Percentiles rank a stretch among this genome's conserved stretches.
These are phyloP conservation scores for Tortrix viridana DNA, from an alignment of 2,888 invertebrate species.

Conservation along the genomic window DNA sequence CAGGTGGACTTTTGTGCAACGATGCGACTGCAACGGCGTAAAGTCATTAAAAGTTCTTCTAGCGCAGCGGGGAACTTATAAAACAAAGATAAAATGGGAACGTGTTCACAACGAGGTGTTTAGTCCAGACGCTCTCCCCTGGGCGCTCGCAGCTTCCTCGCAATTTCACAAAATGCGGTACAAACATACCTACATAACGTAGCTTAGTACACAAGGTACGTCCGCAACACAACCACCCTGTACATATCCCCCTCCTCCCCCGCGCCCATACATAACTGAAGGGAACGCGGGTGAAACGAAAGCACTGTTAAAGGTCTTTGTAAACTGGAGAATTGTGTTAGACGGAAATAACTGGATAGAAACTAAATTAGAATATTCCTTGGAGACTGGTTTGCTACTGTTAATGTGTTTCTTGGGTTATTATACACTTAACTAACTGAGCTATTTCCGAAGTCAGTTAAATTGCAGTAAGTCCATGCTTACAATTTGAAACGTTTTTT, in stretches of 20 bases:
- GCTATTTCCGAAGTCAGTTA: conserved; percentile 15
- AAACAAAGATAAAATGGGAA: conserved; percentile 58
- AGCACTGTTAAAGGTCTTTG: conserved; percentile 52
- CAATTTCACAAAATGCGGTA: conserved; percentile 77
- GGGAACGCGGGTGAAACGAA: conserved; percentile 45
- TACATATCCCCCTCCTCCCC: conserved; percentile 52
- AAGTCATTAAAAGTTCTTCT: conserved; percentile 51
- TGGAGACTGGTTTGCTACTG: conserved; percentile 65
- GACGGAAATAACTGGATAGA: conserved; percentile 78
- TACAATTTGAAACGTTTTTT: no score
- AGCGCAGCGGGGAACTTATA: conserved; percentile 45
- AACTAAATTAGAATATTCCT: conserved; percentile 77
- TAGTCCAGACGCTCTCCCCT: conserved; percentile 75
- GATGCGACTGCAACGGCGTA: conserved; percentile 41
- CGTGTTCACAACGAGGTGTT: conserved; percentile 69
- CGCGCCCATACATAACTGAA: conserved; percentile 44
- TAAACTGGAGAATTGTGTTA: conserved; percentile 58
- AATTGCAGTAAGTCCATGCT: no score
- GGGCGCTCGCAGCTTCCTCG: conserved; percentile 72
- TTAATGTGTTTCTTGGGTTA: conserved; percentile 54
- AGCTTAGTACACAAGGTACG: conserved; percentile 44
- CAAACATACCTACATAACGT: conserved; percentile 41
- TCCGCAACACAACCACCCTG: conserved; percentile 57
- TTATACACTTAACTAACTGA: conserved; percentile 36
- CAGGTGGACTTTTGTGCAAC: conserved; percentile 33